Base-by-base conservation (phyloP, 1,140 invertebrate genomes). In the Drosophila bifasciata region DNA sequence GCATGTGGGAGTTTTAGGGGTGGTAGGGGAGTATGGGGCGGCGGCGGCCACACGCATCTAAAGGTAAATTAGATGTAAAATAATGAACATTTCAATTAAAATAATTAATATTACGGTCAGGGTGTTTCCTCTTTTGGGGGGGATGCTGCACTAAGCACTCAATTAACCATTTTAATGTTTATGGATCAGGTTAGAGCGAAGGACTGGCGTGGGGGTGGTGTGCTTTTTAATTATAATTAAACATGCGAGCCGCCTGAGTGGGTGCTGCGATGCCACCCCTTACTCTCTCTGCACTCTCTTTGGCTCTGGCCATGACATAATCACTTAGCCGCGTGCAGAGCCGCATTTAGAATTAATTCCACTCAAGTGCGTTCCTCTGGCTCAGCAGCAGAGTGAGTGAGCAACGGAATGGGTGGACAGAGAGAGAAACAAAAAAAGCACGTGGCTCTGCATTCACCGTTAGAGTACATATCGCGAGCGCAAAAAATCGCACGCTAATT, bases 81-180 rank as follows among this genome's bases (percentile, higher is more conserved):
- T 90, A 90, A 90, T 90, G 84, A 90, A 90, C 89, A 90, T 90
- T 90, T 90, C 89, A 90, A 90, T 90, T 90, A 90, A 90, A 90
- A 90, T 90, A 90, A 89, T 90, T 90, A 90, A 90, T 85, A 90
- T 79, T 74, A 90, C 66, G 75, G 55, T 81, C 11, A 19, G 55
- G 16, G 39, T 55, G 46, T 32, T 36, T 36, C 32, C 32, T 36
- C 11, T 13, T 36, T 36, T 36, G 39, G 58, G 67, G 67, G 41
- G 59, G 41, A 39, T 51, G 76, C 60, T 59, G 60, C 76, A 86
- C 77, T 90, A 90, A 90, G 88, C 88, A 90, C 88, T 90, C 88
- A 90, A 90, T 90, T 90, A 90, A 90, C 79, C 88, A 81, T 90
- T 88, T 84, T 78, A 90, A 90, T 80, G 88, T 84, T 79, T 90